Evolutionary conservation across 2,888 invertebrate genomes (phyloP).

Genomic region (Caenorhabditis zanzibari): DNA sequence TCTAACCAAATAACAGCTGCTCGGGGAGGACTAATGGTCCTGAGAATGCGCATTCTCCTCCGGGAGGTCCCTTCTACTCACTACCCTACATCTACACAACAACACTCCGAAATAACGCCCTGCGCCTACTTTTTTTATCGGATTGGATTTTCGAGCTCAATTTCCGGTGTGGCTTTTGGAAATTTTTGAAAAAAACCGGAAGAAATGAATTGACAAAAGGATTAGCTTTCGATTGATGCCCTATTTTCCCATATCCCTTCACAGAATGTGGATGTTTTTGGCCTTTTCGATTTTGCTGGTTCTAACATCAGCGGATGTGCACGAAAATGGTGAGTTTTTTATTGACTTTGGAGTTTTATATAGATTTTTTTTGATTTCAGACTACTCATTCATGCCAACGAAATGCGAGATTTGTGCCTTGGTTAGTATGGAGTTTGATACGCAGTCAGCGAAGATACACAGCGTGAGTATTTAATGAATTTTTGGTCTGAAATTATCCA

Average conservation of each 20-base stretch:
- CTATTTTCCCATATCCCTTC: background rate
- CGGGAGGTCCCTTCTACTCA: background rate
- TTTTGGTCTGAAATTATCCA: too few relatives aligned
- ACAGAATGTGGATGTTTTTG: background rate
- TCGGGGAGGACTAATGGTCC: background rate
- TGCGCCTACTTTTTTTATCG: background rate
- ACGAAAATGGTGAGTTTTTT: conserved; percentile 28
- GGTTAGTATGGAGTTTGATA: conserved; percentile 33
- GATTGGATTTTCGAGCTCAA: background rate
- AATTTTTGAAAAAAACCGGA: background rate
- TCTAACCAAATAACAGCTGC: conserved; percentile 8
- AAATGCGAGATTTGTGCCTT: conserved; percentile 65
- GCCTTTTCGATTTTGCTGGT: background rate
- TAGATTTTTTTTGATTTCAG: conserved; percentile 7
- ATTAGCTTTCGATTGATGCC: background rate
- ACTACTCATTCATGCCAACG: conserved; percentile 48
- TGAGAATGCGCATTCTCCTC: background rate
- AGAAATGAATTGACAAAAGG: background rate
- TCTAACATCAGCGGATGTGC: too few relatives aligned
- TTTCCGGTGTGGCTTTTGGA: background rate
- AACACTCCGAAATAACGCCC: background rate
- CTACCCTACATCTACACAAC: background rate
- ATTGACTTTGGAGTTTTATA: too few relatives aligned
- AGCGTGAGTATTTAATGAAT: conserved; percentile 14
- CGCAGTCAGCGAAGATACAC: conserved; percentile 4